Percentiles rank a stretch among this genome's conserved stretches.
These are phyloP conservation scores for Rhinichthys osculus DNA, from an alignment of 2,797 vertebrate genomes.

Conservation along the genomic window DNA sequence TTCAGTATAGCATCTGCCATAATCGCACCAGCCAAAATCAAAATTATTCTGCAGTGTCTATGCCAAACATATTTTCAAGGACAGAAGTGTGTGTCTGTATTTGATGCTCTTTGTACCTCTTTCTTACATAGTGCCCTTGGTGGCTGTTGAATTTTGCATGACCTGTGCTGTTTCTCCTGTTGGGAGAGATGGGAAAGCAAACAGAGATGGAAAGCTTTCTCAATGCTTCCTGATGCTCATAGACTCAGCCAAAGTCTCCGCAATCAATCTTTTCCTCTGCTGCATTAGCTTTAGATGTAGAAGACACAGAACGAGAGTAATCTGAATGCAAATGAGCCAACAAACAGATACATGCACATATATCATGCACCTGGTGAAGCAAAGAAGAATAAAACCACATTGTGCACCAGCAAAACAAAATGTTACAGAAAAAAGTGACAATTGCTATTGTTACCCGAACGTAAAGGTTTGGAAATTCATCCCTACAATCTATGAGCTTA, in stretches of 20 bases:
- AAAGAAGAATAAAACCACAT: neutral
- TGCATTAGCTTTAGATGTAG: conserved; percentile 26
- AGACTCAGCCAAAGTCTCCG: conserved; percentile 38
- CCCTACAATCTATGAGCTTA: neutral
- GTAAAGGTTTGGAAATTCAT: neutral
- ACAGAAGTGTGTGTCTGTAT: conserved; percentile 19
- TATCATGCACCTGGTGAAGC: neutral
- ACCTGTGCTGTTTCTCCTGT: conserved; percentile 31
- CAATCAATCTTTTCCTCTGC: conserved; percentile 56
- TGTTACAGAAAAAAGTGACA: neutral
- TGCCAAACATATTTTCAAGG: conserved; percentile 16
- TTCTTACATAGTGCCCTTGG: conserved; percentile 42
- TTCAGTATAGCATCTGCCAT: neutral
- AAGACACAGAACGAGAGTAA: conserved; percentile 45
- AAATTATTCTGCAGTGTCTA: neutral
- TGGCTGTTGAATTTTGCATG: conserved; percentile 61
- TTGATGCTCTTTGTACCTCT: conserved; percentile 16
- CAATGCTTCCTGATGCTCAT: conserved; percentile 55
- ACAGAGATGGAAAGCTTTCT: conserved; percentile 60
- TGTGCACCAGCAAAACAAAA: neutral
- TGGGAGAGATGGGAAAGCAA: conserved; percentile 45
- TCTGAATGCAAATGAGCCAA: conserved; percentile 64
- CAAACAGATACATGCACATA: conserved; percentile 44
- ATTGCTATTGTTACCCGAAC: neutral
- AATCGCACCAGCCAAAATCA: neutral